Percentiles rank a stretch among this genome's conserved stretches.
phyloP scores from a whole-genome alignment of 2,113 vertebrate genomes.

The Erpornis zantholeuca region DNA sequence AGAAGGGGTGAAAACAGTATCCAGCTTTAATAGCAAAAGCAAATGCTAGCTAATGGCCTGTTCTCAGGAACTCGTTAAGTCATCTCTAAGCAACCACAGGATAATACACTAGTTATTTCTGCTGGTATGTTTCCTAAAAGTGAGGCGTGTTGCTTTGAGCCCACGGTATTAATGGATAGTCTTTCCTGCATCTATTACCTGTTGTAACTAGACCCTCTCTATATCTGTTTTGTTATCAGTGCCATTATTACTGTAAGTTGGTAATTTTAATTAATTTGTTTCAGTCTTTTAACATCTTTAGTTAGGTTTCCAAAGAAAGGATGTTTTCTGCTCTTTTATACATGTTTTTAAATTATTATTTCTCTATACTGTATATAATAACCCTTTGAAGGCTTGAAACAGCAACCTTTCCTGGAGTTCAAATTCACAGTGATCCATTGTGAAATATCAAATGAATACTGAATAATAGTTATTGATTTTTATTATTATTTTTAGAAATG shows the following conservation, averaged over 20 bases:
- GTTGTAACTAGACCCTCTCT: conserved; percentile 67
- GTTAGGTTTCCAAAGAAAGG: conserved; percentile 27
- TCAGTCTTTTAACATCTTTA: conserved; percentile 24
- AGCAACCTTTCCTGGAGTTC: conserved; percentile 55
- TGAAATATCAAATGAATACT: conserved; percentile 60
- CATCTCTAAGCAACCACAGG: conserved; percentile 87
- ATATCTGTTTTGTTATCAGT: conserved; percentile 14
- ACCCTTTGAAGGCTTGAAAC: conserved; percentile 41
- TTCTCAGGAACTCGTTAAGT: conserved; percentile 97
- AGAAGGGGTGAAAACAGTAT: conserved; percentile 86
- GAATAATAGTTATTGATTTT: conserved; percentile 69
- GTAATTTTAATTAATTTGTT: conserved; percentile 18
- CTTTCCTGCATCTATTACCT: conserved; percentile 72
- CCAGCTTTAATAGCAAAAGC: conserved; percentile 99
- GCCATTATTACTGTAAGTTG: conserved; percentile 30
- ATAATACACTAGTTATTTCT: conserved; percentile 89
- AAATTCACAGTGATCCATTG: conserved; percentile 60
- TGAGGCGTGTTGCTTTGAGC: conserved; percentile 75
- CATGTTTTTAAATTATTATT: conserved; percentile 35
- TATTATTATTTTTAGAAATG: conserved; percentile 68
- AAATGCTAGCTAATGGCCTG: conserved; percentile 93
- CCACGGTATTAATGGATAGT: conserved; percentile 68
- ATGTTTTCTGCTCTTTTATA: not conserved
- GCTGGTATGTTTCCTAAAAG: conserved; percentile 87
- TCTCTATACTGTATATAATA: conserved; percentile 30